Evolutionary conservation across 2,797 vertebrate species (phyloP).

Genomic region (Molossus molossus): DNA sequence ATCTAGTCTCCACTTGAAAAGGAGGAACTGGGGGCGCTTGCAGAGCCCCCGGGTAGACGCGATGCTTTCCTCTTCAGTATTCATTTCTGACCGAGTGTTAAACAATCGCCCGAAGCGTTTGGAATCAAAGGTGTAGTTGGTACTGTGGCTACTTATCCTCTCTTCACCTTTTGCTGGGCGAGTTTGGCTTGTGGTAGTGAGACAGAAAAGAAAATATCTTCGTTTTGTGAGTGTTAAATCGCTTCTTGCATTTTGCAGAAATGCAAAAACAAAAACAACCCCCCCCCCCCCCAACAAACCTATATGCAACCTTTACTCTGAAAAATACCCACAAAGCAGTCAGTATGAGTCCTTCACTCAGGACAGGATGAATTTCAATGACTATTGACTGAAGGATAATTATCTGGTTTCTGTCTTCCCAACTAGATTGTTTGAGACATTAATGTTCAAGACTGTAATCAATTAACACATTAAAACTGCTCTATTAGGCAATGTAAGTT

Average conservation of each 20-base stretch:
- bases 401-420: constrained; percentile 82
- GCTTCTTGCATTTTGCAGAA: constrained; percentile 70
- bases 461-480: constrained; percentile 82
- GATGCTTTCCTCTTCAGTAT: not conserved
- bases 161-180: constrained; percentile 28
- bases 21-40: not conserved
- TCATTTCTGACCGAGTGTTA: constrained; percentile 47
- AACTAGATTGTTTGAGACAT: constrained; percentile 79
- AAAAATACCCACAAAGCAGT: constrained; percentile 72
- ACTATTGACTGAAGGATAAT: constrained; percentile 87
- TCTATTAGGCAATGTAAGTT: constrained; percentile 76
- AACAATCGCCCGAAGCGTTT: constrained; percentile 73
- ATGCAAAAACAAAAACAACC: not conserved
- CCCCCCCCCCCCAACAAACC: constrained; percentile 14
- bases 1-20: not conserved
- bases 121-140: constrained; percentile 76
- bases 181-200: constrained; percentile 51
- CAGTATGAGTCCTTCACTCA: constrained; percentile 72
- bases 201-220: constrained; percentile 2
- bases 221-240: constrained; percentile 62
- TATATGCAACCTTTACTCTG: constrained; percentile 53
- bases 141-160: constrained; percentile 15
- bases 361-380: constrained; percentile 84
- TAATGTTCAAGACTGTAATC: constrained; percentile 74
- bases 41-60: not conserved